A percentile compares a stretch with the other conserved stretches of the same genome.
These are phyloP conservation scores for Puntigrus tetrazona DNA, from an alignment of 2,113 vertebrate species.

Conservation along the genomic window DNA sequence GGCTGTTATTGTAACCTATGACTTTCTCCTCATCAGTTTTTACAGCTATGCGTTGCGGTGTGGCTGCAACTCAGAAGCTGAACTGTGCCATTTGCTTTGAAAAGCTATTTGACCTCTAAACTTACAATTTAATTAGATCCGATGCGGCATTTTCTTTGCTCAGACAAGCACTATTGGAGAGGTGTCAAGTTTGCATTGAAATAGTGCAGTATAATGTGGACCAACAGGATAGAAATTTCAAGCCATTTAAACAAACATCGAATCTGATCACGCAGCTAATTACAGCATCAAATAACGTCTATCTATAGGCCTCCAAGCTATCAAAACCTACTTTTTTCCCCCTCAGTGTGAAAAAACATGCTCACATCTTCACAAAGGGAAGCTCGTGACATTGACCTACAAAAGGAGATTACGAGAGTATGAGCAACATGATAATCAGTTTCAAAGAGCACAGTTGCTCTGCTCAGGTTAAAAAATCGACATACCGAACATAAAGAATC, in stretches of 20 bases:
- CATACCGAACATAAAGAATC: constrained; percentile 11
- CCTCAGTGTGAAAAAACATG: not conserved
- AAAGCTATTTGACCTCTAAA: constrained; percentile 10
- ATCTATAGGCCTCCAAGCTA: not conserved
- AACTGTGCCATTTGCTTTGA: not conserved
- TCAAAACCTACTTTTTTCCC: not conserved
- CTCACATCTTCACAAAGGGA: constrained; percentile 10
- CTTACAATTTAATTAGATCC: constrained; percentile 8
- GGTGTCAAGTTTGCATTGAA: constrained; percentile 1
- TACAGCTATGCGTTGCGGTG: constrained; percentile 25
- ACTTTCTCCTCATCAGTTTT: constrained; percentile 50
- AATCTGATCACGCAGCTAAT: not conserved
- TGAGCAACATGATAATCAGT: not conserved
- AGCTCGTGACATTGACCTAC: not conserved
- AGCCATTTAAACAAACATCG: not conserved
- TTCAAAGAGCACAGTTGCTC: not conserved
- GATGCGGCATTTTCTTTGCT: not conserved
- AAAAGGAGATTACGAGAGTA: not conserved
- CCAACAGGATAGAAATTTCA: not conserved
- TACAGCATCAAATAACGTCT: not conserved
- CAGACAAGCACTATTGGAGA: constrained; percentile 25
- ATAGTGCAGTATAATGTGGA: not conserved
- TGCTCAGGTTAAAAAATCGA: not conserved
- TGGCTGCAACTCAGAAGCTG: not conserved
- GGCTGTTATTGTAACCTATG: constrained; percentile 59